Evolutionary conservation across 2,888 invertebrate genomes (phyloP).

Genomic region (Atrina japonica): DNA sequence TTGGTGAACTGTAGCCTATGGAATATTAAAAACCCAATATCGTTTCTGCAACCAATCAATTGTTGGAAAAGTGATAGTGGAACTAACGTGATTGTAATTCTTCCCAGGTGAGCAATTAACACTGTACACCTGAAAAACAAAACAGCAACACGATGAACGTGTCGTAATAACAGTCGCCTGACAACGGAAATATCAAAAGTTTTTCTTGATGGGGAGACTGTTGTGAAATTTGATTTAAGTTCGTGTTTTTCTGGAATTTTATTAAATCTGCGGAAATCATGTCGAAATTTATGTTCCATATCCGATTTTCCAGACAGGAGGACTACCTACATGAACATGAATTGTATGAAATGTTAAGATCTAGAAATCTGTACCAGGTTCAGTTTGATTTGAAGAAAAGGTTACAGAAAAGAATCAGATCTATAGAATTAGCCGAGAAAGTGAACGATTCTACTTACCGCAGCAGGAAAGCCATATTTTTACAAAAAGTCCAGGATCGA

Average conservation of each 20-base stretch:
- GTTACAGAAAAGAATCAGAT: conserved; percentile 53
- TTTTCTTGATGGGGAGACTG: no score
- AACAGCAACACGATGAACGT: no score
- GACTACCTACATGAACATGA: conserved; percentile 54
- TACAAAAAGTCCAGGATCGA: conserved; percentile 56
- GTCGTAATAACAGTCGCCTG: no score
- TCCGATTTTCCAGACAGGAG: conserved; percentile 35
- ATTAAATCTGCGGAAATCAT: conserved; percentile 16
- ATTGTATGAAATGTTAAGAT: conserved; percentile 60
- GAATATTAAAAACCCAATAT: no score
- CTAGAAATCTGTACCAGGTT: conserved; percentile 56
- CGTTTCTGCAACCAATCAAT: no score
- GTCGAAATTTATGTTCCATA: conserved; percentile 43
- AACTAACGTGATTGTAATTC: no score
- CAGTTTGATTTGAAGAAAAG: conserved; percentile 59
- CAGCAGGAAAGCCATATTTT: conserved; percentile 56
- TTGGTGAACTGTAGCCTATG: no score
- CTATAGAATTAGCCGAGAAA: conserved; percentile 56
- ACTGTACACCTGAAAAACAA: no score
- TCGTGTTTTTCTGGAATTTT: not conserved
- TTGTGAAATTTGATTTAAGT: not conserved
- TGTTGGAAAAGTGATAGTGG: no score
- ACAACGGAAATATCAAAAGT: no score
- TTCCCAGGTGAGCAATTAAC: no score
- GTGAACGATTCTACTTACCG: conserved; percentile 55